These are phyloP conservation scores for Diorhabda carinulata DNA, from an alignment of 1,140 invertebrate genomes.

Conservation along the genomic window DNA sequence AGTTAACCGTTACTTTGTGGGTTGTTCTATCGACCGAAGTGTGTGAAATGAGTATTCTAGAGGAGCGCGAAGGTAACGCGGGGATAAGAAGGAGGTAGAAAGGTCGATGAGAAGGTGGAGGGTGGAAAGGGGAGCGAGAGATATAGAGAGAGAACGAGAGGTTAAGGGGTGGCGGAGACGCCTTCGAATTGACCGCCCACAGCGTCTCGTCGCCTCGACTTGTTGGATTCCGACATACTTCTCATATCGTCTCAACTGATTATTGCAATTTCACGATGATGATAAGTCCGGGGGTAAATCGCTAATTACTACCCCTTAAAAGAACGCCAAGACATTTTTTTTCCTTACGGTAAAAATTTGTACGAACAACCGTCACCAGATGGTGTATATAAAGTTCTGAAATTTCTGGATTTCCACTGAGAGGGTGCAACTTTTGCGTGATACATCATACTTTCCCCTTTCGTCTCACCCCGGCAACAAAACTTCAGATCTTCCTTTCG, in stretches of 20 bases:
- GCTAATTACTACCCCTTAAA: no score
- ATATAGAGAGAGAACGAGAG: neutral
- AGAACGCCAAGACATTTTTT: no score
- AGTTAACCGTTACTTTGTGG: conserved; percentile 2
- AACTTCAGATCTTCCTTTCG: no score
- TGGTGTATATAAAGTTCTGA: conserved; percentile 32
- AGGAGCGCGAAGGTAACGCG: conserved; percentile 1
- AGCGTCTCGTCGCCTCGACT: conserved; percentile 42
- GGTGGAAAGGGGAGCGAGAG: neutral
- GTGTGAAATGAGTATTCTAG: conserved; percentile 22
- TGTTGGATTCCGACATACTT: conserved; percentile 45
- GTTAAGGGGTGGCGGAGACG: conserved; percentile 20
- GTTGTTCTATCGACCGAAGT: conserved; percentile 26
- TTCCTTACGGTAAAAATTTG: no score
- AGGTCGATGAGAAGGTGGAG: neutral
- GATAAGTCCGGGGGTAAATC: no score
- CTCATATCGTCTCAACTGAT: conserved; percentile 40
- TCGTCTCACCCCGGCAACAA: conserved; percentile 19
- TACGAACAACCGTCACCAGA: conserved; percentile 25
- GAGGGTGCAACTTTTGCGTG: conserved; percentile 26
- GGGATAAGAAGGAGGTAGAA: neutral
- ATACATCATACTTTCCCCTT: conserved; percentile 21
- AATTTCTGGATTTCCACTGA: conserved; percentile 21
- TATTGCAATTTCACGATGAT: conserved; percentile 38
- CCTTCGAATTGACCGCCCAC: conserved; percentile 36